phyloP scores from a whole-genome alignment of 2,888 invertebrate genomes.

The Dendrolimus pini region DNA sequence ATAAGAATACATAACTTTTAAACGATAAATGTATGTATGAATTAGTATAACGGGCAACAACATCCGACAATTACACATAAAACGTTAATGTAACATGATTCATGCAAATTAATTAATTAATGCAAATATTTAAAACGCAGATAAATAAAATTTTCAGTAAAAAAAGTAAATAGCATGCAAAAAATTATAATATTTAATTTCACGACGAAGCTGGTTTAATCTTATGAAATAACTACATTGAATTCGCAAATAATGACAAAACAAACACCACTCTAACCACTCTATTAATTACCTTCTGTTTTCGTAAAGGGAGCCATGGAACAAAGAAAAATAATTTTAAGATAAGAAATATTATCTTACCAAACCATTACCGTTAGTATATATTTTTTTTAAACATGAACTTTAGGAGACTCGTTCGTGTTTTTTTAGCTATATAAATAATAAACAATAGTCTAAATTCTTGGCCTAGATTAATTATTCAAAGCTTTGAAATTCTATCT shows the following conservation, averaged over 20 bases:
- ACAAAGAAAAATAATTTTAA: conserved; percentile 47
- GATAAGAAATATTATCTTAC: conserved; percentile 2
- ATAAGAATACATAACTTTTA: background rate
- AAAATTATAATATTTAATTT: background rate
- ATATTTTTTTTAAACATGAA: too few species aligned
- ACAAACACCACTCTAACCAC: conserved; percentile 8
- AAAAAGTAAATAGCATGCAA: background rate
- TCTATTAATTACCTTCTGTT: conserved; percentile 59
- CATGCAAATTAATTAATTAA: background rate
- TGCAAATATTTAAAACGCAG: background rate
- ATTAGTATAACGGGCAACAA: background rate
- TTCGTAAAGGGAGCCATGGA: conserved; percentile 55
- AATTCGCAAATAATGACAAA: too few species aligned
- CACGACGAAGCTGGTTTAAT: background rate
- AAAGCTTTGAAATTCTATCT: too few species aligned
- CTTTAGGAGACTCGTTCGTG: too few species aligned
- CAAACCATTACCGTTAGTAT: too few species aligned
- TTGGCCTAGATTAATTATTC: too few species aligned
- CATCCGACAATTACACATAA: background rate
- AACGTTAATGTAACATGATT: background rate
- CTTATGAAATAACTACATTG: background rate
- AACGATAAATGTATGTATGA: background rate
- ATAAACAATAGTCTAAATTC: too few species aligned
- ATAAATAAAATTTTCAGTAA: too few species aligned
- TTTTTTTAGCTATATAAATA: too few species aligned